Percentiles rank a stretch among this genome's conserved stretches.
Conservation (phyloP, 2,797 vertebrate species). For the Melanotaenia nigrans region DNA sequence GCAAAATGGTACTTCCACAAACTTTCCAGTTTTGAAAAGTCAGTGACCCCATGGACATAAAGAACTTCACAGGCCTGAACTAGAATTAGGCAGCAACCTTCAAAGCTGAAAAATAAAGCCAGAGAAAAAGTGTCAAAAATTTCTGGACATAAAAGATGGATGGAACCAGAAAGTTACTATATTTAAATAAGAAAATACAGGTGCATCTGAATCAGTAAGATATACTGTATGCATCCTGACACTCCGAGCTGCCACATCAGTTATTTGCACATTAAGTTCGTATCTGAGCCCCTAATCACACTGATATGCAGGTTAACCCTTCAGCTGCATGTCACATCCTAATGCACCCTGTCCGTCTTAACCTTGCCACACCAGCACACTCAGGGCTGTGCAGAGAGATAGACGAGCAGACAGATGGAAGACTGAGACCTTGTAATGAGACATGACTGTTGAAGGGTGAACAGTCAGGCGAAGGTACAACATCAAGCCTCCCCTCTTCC, state of each 20-base stretch:
- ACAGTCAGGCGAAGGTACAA: slow-evolving; percentile 51
- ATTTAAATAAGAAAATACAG: neutral
- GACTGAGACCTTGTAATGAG: slow-evolving; percentile 64
- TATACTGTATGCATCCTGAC: neutral
- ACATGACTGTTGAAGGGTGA: slow-evolving; percentile 68
- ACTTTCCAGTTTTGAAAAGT: neutral
- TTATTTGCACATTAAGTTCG: slow-evolving; percentile 10
- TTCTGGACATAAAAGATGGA: neutral
- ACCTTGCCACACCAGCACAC: slow-evolving; percentile 37
- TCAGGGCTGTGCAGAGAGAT: slow-evolving; percentile 19
- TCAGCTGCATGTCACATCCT: neutral
- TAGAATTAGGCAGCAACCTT: neutral
- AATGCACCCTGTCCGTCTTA: slow-evolving; percentile 24
- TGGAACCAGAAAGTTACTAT: neutral
- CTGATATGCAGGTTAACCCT: slow-evolving; percentile 38
- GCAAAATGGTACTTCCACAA: neutral
- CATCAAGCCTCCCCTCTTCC: slow-evolving; percentile 41
- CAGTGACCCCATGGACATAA: neutral
- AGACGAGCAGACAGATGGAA: slow-evolving; percentile 46
- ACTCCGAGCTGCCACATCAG: slow-evolving; percentile 3
- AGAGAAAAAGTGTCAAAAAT: neutral
- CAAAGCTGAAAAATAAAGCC: neutral
- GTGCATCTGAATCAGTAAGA: slow-evolving; percentile 7
- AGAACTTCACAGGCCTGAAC: neutral
- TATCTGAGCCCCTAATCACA: slow-evolving; percentile 23